Percentiles rank a stretch among this genome's conserved stretches.
These are phyloP conservation scores for Cervus canadensis DNA, from an alignment of 2,113 vertebrate species.

Conservation along the genomic window DNA sequence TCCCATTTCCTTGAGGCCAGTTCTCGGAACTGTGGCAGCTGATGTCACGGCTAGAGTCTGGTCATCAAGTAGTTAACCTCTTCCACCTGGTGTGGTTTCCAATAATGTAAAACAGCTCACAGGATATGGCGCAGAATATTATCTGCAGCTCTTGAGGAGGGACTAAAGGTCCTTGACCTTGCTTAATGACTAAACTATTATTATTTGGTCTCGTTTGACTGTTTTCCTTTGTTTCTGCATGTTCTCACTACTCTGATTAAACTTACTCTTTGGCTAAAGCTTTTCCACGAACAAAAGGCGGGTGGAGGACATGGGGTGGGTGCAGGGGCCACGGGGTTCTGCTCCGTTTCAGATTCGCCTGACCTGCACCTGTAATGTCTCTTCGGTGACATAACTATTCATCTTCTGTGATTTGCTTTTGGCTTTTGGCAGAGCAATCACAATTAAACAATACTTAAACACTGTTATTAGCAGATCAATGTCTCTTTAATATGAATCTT, in stretches of 20 bases:
- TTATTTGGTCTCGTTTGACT: neutral
- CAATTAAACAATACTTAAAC: conserved; percentile 21
- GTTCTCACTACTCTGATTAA: neutral
- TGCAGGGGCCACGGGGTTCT: neutral
- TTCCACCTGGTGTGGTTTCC: neutral
- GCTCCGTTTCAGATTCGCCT: neutral
- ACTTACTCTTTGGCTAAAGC: neutral
- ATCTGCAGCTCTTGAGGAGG: neutral
- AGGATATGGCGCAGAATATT: neutral
- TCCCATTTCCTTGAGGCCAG: neutral
- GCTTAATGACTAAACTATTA: neutral
- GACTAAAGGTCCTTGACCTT: neutral
- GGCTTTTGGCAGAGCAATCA: conserved; percentile 58
- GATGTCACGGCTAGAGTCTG: neutral
- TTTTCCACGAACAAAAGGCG: neutral
- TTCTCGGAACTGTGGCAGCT: neutral
- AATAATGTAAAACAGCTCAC: neutral
- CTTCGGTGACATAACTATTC: neutral
- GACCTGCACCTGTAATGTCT: rapidly evolving
- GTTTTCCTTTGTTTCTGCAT: neutral
- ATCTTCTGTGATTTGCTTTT: neutral
- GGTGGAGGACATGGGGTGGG: neutral
- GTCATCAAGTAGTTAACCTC: neutral
- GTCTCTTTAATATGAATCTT: conserved; percentile 62
- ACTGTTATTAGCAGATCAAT: conserved; percentile 34